phyloP scores from a whole-genome alignment of 2,888 invertebrate species.

The Polyploca ridens region DNA sequence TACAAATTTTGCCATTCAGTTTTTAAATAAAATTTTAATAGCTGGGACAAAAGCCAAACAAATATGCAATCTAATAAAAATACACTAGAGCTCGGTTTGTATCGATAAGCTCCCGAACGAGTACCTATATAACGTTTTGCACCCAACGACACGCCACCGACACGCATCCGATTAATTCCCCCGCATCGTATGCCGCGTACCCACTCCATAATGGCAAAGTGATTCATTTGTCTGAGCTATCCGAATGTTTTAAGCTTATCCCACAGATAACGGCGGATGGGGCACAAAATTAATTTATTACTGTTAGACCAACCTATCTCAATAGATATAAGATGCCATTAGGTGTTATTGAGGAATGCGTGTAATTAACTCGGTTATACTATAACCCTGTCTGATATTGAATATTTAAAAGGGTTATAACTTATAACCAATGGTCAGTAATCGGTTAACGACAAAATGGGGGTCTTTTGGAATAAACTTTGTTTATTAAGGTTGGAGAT shows the following conservation, averaged over 20 bases:
- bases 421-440: no score
- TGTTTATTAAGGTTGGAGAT: no score
- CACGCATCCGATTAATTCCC: not conserved
- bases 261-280: conserved; percentile 53
- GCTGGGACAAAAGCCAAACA: no score
- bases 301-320: conserved; percentile 36
- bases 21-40: no score
- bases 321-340: conserved; percentile 49
- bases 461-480: no score
- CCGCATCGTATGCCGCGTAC: conserved; percentile 4
- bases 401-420: no score
- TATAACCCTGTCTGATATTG: no score
- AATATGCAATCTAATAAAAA: no score
- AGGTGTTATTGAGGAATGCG: conserved; percentile 37
- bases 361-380: conserved; percentile 32
- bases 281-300: conserved; percentile 62
- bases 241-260: conserved; percentile 71
- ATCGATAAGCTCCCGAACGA: not conserved
- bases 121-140: no score
- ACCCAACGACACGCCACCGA: not conserved
- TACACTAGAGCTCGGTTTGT: no score
- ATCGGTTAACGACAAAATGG: no score
- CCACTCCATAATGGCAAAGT: conserved; percentile 60
- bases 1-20: no score
- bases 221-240: conserved; percentile 70